A percentile compares a stretch with the other conserved stretches of the same genome.
Evolutionary conservation across 2,797 vertebrate species (phyloP).

Genomic region (Chelonia mydas): DNA sequence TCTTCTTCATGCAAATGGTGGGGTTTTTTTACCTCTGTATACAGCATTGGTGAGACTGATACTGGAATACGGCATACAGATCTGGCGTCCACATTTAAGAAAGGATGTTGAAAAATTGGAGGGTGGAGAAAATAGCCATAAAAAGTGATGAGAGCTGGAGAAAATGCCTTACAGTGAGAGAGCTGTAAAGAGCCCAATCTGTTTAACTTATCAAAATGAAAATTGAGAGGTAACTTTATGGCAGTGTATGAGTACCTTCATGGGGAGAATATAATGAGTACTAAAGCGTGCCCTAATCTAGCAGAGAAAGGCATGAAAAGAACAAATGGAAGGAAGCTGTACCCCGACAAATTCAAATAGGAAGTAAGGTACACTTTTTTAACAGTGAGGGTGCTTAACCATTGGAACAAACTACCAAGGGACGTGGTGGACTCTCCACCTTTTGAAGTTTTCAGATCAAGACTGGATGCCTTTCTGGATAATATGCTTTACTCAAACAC

Average conservation of each 20-base stretch:
- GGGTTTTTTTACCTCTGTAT: not conserved
- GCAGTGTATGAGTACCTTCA: not conserved
- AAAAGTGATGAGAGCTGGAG: not conserved
- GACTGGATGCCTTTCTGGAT: not conserved
- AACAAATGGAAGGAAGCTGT: not conserved
- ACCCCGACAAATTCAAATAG: not conserved
- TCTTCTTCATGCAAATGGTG: constrained; percentile 50
- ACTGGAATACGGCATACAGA: not conserved
- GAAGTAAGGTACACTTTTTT: not conserved
- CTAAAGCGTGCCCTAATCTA: not conserved
- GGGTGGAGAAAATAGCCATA: not conserved
- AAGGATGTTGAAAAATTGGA: not conserved
- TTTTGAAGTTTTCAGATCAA: not conserved
- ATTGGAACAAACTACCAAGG: not conserved
- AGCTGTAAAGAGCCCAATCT: not conserved
- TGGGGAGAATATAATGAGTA: not conserved
- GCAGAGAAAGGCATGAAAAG: not conserved
- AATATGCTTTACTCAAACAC: not conserved
- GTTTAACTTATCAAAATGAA: not conserved
- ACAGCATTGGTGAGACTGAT: not conserved
- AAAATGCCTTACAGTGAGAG: not conserved
- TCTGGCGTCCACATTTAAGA: not conserved
- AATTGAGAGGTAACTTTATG: not conserved
- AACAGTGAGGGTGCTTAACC: not conserved
- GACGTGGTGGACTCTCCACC: not conserved